Base-by-base conservation (phyloP, 2,888 invertebrate genomes). In the Aleiodes testaceus region DNA sequence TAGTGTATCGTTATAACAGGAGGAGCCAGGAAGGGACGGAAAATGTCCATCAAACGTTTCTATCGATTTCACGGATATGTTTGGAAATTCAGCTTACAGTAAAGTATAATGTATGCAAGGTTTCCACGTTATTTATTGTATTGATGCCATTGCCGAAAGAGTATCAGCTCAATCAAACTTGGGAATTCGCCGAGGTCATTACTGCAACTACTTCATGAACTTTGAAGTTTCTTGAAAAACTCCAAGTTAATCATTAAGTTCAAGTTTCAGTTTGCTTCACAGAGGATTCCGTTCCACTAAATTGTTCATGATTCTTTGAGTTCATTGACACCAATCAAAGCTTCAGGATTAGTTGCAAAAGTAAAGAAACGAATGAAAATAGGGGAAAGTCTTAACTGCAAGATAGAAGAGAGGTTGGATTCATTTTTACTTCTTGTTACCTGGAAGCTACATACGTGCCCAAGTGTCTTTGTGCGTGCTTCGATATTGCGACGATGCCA, bases 1-100 rank as follows among this genome's bases (percentile, higher is more conserved):
- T 36, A 36, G 7, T 9, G 36, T 36, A 72, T 68, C 42, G 16
- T 44, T 12, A 30, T 2, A 49, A n/a, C 9, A 20, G 16, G 59
- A 61, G 20, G 30, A 26, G 47, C 2, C 2, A 7, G 11, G 7
- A 18, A 45, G 14, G 47, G 36, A 30, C 22, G 14, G 16, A 64
- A 66, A 5, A 26, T 68, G 69, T 64, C 69, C 45, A 73, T 76
- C 71, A 70, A 72, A 70, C 66, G 64, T 69, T 72, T 6, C 5
- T 44, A 45, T 20, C 55, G 67, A 59, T 69, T 7, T 4, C 14
- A 49, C 14, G 7, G 14, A 66, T 16, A 55, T 14, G 12, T 45
- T 26, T 6, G 44, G 71, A 18, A 66, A 72, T 68, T 63, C 55
- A 9, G 11, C 14, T 44, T 20, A 22, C 49, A 18, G 16, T 66